phyloP scores from a whole-genome alignment of 2,888 invertebrate species.

The Osmoderma eremita region DNA sequence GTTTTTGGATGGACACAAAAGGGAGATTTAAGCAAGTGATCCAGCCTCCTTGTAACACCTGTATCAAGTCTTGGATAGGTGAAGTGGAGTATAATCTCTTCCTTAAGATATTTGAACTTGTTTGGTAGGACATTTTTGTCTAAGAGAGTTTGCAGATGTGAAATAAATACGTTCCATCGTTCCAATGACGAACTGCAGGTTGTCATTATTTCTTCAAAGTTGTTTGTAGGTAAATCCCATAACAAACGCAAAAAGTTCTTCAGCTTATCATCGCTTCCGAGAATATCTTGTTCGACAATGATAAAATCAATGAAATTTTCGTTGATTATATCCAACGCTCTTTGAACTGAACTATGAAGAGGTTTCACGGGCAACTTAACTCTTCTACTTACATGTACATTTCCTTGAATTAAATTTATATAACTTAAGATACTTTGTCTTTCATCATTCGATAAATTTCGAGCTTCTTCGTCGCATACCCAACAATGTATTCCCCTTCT shows the following conservation, averaged over 20 bases:
- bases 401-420: slow-evolving; percentile 12
- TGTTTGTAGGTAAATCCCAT: slow-evolving; percentile 62
- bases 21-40: slow-evolving; percentile 11
- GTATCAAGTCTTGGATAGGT: slow-evolving; percentile 9
- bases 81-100: slow-evolving; percentile 17
- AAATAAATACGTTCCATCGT: slow-evolving; percentile 1
- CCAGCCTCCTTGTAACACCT: neutral
- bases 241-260: slow-evolving; percentile 78
- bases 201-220: neutral
- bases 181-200: neutral
- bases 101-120: slow-evolving; percentile 9
- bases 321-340: slow-evolving; percentile 5
- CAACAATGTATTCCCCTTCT: slow-evolving; percentile 20
- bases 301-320: slow-evolving; percentile 17
- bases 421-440: slow-evolving; percentile 1
- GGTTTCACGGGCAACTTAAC: neutral
- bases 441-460: neutral
- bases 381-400: neutral
- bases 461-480: slow-evolving; percentile 7
- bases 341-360: slow-evolving; percentile 10
- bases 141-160: neutral
- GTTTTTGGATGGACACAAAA: slow-evolving; percentile 17
- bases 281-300: slow-evolving; percentile 9
- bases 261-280: slow-evolving; percentile 59
- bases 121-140: neutral